These are phyloP conservation scores for Eupithecia inturbata DNA, from an alignment of 2,888 invertebrate genomes.

Conservation along the genomic window DNA sequence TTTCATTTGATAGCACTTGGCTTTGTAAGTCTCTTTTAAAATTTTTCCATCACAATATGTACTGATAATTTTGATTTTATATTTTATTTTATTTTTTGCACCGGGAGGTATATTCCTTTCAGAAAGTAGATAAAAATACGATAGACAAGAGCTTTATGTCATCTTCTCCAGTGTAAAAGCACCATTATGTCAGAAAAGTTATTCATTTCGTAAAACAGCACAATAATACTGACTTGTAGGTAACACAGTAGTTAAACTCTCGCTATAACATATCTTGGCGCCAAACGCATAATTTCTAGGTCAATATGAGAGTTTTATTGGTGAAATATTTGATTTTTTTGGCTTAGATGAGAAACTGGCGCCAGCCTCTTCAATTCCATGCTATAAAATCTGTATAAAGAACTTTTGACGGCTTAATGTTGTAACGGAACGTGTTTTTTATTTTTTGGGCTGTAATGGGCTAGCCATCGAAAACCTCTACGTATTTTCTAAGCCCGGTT, in stretches of 20 bases:
- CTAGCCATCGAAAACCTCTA: neutral
- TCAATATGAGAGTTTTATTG: constrained; percentile 34
- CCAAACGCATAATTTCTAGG: constrained; percentile 33
- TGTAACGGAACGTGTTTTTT: constrained; percentile 10
- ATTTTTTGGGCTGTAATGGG: constrained; percentile 1
- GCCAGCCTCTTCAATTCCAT: constrained; percentile 32
- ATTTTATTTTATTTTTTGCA: too few relatives aligned
- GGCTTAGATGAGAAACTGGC: constrained; percentile 40
- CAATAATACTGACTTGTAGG: constrained; percentile 39
- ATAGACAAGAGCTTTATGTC: too few relatives aligned
- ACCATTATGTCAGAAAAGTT: constrained; percentile 28
- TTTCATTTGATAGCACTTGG: too few relatives aligned
- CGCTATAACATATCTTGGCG: constrained; percentile 26
- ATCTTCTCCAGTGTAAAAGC: constrained; percentile 26
- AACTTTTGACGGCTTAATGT: constrained; percentile 25
- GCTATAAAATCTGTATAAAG: constrained; percentile 30
- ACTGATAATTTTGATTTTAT: too few relatives aligned
- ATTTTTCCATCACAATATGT: too few relatives aligned
- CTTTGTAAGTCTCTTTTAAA: too few relatives aligned
- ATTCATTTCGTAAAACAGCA: constrained; percentile 56
- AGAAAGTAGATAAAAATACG: neutral
- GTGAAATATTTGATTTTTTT: constrained; percentile 39
- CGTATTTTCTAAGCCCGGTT: neutral
- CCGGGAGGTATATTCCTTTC: neutral
- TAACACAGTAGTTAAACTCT: constrained; percentile 53